Conservation (phyloP, 2,797 vertebrate genomes). For the Sebastiscus albofasciatus region DNA sequence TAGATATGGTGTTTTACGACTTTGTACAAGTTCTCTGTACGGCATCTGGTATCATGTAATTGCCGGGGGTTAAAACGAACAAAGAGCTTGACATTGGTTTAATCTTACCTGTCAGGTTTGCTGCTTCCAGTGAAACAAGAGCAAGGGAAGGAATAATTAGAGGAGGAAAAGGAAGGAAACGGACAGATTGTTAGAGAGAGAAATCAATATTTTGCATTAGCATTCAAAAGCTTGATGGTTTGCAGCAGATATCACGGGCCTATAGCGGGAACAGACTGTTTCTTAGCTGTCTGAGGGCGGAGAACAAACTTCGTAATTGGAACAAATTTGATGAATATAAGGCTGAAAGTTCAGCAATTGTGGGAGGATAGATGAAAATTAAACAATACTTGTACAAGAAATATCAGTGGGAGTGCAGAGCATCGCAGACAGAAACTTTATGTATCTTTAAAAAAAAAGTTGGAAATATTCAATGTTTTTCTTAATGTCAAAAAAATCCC, state of each 20-base stretch:
- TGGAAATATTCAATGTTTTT: neutral
- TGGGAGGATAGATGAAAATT: neutral
- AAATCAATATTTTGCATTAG: constrained; percentile 83
- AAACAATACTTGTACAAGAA: constrained; percentile 4
- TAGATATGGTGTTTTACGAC: constrained; percentile 34
- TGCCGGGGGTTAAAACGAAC: constrained; percentile 61
- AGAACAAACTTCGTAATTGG: constrained; percentile 44
- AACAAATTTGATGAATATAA: constrained; percentile 49
- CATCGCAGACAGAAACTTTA: neutral
- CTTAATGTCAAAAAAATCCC: neutral
- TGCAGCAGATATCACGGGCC: constrained; percentile 64
- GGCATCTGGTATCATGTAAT: constrained; percentile 43
- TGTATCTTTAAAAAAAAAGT: neutral
- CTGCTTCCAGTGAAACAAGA: constrained; percentile 83
- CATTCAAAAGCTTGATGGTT: constrained; percentile 80
- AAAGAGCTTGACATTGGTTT: constrained; percentile 66
- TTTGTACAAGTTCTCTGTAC: constrained; percentile 26
- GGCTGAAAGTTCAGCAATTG: constrained; percentile 30
- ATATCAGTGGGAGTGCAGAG: constrained; percentile 9
- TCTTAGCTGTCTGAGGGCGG: constrained; percentile 44
- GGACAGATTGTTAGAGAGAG: constrained; percentile 73
- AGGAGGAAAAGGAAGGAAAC: constrained; percentile 68
- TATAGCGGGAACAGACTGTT: constrained; percentile 51
- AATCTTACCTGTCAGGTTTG: constrained; percentile 95
- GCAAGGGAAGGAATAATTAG: constrained; percentile 67